Evolutionary conservation across 2,113 vertebrate genomes (phyloP).

Genomic region (Callospermophilus lateralis): DNA sequence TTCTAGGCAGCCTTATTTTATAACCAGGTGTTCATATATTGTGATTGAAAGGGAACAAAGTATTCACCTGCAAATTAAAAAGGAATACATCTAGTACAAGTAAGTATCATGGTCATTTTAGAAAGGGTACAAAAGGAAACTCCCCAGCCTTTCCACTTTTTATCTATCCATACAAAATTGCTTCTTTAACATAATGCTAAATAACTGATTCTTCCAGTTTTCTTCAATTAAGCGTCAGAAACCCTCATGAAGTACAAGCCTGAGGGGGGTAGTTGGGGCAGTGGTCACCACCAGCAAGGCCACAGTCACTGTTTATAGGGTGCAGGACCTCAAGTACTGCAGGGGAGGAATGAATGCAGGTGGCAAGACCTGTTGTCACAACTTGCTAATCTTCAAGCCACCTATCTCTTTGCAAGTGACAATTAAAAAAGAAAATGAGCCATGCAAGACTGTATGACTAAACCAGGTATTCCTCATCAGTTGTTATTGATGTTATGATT

Average conservation of each 20-base stretch:
- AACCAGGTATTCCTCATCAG: not conserved
- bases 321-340: fast-evolving
- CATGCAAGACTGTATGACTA: not conserved
- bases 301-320: not conserved
- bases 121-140: not conserved
- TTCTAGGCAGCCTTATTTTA: not conserved
- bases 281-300: too few relatives aligned
- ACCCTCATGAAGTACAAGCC: not conserved
- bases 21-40: slow-evolving; percentile 10
- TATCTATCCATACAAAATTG: not conserved
- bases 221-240: not conserved
- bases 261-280: not conserved
- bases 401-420: not conserved
- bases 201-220: not conserved
- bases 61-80: not conserved
- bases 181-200: not conserved
- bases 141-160: not conserved
- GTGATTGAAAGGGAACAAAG: slow-evolving; percentile 6
- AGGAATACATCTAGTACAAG: fast-evolving
- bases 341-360: not conserved
- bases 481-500: slow-evolving; percentile 17
- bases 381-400: not conserved
- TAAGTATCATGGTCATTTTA: not conserved
- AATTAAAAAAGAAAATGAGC: not conserved
- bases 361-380: not conserved